Evolutionary conservation across 2,797 vertebrate genomes (phyloP), one percentile per base, ranked within the genome.

Genomic region (Myotis findleyi): DNA sequence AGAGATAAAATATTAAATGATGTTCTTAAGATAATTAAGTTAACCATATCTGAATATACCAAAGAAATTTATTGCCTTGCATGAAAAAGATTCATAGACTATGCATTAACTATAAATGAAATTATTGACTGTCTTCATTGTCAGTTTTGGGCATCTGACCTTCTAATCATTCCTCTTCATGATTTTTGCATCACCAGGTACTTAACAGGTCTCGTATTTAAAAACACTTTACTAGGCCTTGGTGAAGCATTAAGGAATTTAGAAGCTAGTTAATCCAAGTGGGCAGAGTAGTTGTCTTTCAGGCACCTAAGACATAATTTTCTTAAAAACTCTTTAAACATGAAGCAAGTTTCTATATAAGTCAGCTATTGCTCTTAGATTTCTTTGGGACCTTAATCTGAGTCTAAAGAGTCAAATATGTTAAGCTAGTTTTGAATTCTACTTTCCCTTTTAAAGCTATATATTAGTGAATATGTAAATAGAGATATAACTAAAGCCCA

Each of bases 11-110:
- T 96, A 94, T 27, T 89, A 87, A 97, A 68, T 95, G 82, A 93
- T 91, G 75, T 96, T 97, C 27, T 95, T 95, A 97, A 97, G 95
- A 95, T 96, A 96, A 91, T 93, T 95, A 95, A 96, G 57, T 97
- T 97, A 95, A 3, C 55, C 38, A 68, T 77, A 71, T 82, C 68
- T 95, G 96, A 97, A 93, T 95, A 59, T 89, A 59, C 53, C 36
- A 79, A 82, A 91, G 59, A 71, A 95, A 93, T 97, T 89, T 94
- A 94, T 97, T 94, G 66, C 38, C 47, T 94, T 92, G 51, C 44
- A 33, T 59, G 55, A 76, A 90, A 57, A 68, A 80, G 33, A 4
- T 94, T 97, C 51, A 51, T 51, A 90, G 87, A 82, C 21, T 95
- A 5, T 49, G 13, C 27, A 75, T 97, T 96, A 96, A 87, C 86